phyloP scores from a whole-genome alignment of 2,797 vertebrate genomes.

The Spondyliosoma cantharus region DNA sequence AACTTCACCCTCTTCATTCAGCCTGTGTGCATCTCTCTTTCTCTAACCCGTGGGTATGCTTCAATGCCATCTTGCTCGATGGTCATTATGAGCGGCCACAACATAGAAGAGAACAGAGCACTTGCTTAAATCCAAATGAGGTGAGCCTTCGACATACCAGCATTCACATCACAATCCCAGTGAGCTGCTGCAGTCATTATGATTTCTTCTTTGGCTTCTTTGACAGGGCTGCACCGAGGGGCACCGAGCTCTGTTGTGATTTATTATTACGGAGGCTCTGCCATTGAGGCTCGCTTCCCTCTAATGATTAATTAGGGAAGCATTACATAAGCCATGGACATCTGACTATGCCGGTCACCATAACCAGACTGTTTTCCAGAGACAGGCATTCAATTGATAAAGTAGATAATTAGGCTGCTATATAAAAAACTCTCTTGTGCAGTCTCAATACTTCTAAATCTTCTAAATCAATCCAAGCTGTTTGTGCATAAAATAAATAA shows the following conservation, averaged over 20 bases:
- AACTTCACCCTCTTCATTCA: constrained; percentile 68
- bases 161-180: constrained; percentile 46
- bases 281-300: constrained; percentile 49
- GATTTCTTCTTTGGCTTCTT: constrained; percentile 45
- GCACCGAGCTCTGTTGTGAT: constrained; percentile 51
- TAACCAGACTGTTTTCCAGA: constrained; percentile 52
- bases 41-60: constrained; percentile 41
- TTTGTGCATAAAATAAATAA: constrained; percentile 21
- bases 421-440: not conserved
- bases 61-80: constrained; percentile 28
- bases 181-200: constrained; percentile 58
- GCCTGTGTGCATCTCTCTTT: constrained; percentile 35
- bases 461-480: constrained; percentile 17
- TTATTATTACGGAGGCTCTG: constrained; percentile 50
- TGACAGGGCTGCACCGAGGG: constrained; percentile 50
- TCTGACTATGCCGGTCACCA: constrained; percentile 56
- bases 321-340: constrained; percentile 61
- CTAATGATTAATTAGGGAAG: constrained; percentile 70
- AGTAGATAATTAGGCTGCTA: constrained; percentile 42
- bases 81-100: constrained; percentile 42
- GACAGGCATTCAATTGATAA: constrained; percentile 27
- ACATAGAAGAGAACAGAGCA: constrained; percentile 38
- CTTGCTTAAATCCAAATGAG: constrained; percentile 64
- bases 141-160: constrained; percentile 32
- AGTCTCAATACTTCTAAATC: constrained; percentile 28